Evolutionary conservation across 2,797 vertebrate species (phyloP), one percentile per base, ranked within the genome.

Genomic region (Leucoraja ocellata): DNA sequence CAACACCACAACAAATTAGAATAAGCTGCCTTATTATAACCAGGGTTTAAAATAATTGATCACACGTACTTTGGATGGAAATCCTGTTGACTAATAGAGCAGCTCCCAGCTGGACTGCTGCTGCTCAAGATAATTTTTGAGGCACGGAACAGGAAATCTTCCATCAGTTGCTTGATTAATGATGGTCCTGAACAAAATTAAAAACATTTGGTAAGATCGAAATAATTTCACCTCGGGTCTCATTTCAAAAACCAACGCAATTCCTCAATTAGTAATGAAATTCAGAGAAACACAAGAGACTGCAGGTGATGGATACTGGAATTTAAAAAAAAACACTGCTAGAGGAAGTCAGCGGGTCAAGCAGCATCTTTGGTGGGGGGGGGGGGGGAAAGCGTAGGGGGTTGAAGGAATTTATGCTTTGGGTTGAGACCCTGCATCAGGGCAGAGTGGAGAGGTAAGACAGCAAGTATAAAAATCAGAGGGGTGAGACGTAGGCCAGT

Each of bases 71-170:
- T 99, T 94, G 99, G 99, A 95, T 99, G 98, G 95, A 99, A 99
- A 95, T 99, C 99, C 94, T 97, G 97, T 93, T 99, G 98, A 95
- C 97, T 98, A 94, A 98, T 97, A 76, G 98, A 97, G 71, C 97
- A 97, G 77, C 97, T 97, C 94, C 98, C 97, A 74, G 98, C 97
- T 46, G 98, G 97, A 94, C 98, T 99, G 95, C 98, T 98, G 95
- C 98, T 99, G 94, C 99, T 99, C 96, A 99, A 97, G 95, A 99
- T 99, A 94, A 99, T 99, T 94, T 98, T 98, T 14, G 99, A 99
- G n/a, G 99, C 99, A 95, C 98, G 97, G 96, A 99, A 99, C 94
- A 99, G 97, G 96, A 99, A 99, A 96, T 99, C 99, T 95, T 99
- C 99, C 95, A 99, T 95, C 94, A 99, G 95, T 94, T 99, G 99